Base-by-base conservation (phyloP, 2,113 vertebrate genomes). In the Myocastor coypus region DNA sequence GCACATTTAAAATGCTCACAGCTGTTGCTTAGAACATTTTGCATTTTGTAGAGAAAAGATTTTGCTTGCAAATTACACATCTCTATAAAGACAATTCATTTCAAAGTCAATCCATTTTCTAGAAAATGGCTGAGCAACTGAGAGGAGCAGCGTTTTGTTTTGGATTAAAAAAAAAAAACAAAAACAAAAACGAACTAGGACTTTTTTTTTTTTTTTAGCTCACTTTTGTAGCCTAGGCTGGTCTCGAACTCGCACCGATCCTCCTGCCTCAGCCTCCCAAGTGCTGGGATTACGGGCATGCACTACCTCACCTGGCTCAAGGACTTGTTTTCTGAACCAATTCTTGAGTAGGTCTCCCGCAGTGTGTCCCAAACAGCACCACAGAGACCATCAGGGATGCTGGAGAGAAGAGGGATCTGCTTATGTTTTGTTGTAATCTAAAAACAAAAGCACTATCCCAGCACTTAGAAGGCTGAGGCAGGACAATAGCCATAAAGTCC, bases 31-130 rank as follows among this genome's bases (percentile, higher is more conserved):
- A 96, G 96, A 97, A 96, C 95, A 97, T 97, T 96, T 96, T 96
- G 96, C 94, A 95, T 97, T 97, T 94, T 95, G 96, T 85, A 90
- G 95, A 97, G 89, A 92, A 91, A 85, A n/a, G 89, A 95, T 95
- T 98, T 92, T 94, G 96, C 97, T 97, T 96, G 97, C 95, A 98
- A 97, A 98, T 98, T 97, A 95, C 86, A 92, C 34, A 89, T 97
- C 61, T 87, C 94, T 95, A 68, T 96, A 96, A 97, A 95, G 97
- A 96, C 92, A 96, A 97, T 98, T 97, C 96, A 94, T 97, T 97
- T 97, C 96, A 94, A 97, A 97, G 94, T 92, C 90, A 89, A 91
- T 96, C 89, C 85, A 69, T 78, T 96, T 95, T 96, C 83, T 97
- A 61, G 89, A 92, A 97, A 97, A 97, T 96, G 93, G 88, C 91